Base-by-base conservation (phyloP, 1,140 invertebrate genomes). In the Berghia stephanieae region DNA sequence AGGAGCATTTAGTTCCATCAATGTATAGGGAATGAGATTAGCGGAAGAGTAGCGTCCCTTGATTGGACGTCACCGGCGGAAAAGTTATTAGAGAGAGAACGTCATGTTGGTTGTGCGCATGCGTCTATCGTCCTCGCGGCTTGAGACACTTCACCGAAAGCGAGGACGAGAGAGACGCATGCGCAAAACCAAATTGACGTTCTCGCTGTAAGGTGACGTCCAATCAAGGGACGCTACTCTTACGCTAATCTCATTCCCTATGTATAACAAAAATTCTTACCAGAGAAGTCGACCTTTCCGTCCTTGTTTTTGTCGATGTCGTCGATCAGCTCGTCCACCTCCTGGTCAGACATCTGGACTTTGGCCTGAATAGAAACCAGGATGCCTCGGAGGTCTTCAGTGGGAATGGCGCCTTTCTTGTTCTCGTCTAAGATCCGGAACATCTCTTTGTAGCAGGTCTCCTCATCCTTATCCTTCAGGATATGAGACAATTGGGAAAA, bases 401-500 rank as follows among this genome's bases (percentile, higher is more conserved):
- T 67, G n/a, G 46, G 60, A 40, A 80, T 77, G 75, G 72, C 71
- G 49, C 79, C 79, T 49, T 80, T 80, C 31, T 46, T 43, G 69
- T 77, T 66, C 40, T 74, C 75, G 71, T 80, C 79, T 44, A 80
- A 71, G 49, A 80, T 80, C 24, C 79, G 70, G 75, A 80, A 80
- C 79, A 80, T 80, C 66, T 80, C 79, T 71, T 80, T 80, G 79
- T 80, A 80, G 79, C 79, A 80, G 18, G 79, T 77, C 79, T 80
- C 79, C 75, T 80, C 75, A 52, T 80, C 79, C 52, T 77, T 80
- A 49, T 80, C 75, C 40, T 67, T 40, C 38, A 80, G 71, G 3
- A 80, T 72, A 24, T 77, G 70, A 24, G 71, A 73, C 60, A 80
- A 70, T 57, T 80, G 75, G 16, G 75, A 74, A 71, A 77, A 80